Evolutionary conservation across 2,113 vertebrate species (phyloP), one percentile per base, ranked within the genome.

Genomic region (Zosterops pallidus): DNA sequence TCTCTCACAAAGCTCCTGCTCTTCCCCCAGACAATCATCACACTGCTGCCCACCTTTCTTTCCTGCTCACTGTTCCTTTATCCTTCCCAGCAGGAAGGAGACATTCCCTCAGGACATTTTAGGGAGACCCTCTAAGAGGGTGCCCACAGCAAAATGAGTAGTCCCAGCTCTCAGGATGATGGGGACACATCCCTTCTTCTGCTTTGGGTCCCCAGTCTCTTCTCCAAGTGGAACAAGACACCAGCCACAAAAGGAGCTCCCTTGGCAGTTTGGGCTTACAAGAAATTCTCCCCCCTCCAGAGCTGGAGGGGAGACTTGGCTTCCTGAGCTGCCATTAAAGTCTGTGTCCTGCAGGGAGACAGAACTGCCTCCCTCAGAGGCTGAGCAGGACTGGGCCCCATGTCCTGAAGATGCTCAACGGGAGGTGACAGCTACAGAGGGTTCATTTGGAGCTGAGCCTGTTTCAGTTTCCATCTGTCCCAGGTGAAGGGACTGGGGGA

Each of bases 381-480:
- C 29, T 52, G 59, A 29, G 17, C 2, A 9, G 82, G 44, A 71
- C 39, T 53, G 60, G 9, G 4, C 10, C 11, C 37, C 46, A 2
- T 23, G 9, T 57, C 23, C 86, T 77, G 39, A 64, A 72, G 65
- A 65, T 52, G 39, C 26, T 60, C 33, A 56, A 1, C 62, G 76
- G 39, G 15, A 56, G 37, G 2, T 35, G 24, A 65, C 5, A 13
- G 14, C 46, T 50, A 28, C 9, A 5, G 68, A 70, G 23, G 17
- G 5, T 60, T 28, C 2, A 1, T 29, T 22, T 0, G 0, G 50
- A 74, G 60, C 37, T 25, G n/a, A 56, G n/a, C 9, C 15, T 22
- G 26, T 29, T 62, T 56, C 53, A 44, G 33, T 41, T 64, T 65
- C 42, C 29, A 4, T 14, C 50, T 59, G 1, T 35, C 9, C 47